Evolutionary conservation across 2,888 invertebrate species (phyloP).

Genomic region (Tetanocera ferruginea): DNA sequence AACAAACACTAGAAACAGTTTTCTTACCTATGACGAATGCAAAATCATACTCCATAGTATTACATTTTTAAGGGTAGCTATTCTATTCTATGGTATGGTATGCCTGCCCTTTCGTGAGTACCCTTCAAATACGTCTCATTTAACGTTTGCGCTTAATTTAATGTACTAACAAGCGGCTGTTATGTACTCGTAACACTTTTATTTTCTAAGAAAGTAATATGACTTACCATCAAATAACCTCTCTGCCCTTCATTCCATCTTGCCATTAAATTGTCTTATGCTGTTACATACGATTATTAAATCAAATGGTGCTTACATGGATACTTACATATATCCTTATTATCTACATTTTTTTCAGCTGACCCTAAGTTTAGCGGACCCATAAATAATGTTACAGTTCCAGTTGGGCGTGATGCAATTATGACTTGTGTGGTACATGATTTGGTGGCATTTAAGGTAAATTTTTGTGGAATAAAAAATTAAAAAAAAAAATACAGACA

Average conservation of each 20-base stretch:
- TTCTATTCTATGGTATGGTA: too few relatives aligned
- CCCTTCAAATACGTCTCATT: slow-evolving; percentile 9
- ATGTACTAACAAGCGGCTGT: slow-evolving; percentile 45
- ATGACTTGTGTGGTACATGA: slow-evolving; percentile 87
- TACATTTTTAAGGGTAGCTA: not conserved
- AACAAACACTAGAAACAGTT: not conserved
- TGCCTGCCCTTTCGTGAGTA: not conserved
- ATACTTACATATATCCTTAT: not conserved
- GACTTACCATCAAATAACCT: too few relatives aligned
- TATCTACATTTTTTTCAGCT: slow-evolving; percentile 72
- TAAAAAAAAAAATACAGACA: not conserved
- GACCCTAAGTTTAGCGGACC: slow-evolving; percentile 87
- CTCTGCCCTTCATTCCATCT: not conserved
- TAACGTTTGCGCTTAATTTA: slow-evolving; percentile 46
- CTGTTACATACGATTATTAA: not conserved
- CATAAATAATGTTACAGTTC: slow-evolving; percentile 85
- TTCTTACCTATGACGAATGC: too few relatives aligned
- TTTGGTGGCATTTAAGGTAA: slow-evolving; percentile 85
- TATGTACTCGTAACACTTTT: not conserved
- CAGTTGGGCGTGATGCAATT: slow-evolving; percentile 86
- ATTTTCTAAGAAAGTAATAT: too few relatives aligned
- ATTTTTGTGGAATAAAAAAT: slow-evolving; percentile 42
- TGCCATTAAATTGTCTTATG: not conserved
- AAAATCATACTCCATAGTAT: not conserved
- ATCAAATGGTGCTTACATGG: not conserved